A percentile compares a stretch with the other conserved stretches of the same genome.
Conservation (phyloP, 2,888 invertebrate genomes). For the Invenusta paracnida region DNA sequence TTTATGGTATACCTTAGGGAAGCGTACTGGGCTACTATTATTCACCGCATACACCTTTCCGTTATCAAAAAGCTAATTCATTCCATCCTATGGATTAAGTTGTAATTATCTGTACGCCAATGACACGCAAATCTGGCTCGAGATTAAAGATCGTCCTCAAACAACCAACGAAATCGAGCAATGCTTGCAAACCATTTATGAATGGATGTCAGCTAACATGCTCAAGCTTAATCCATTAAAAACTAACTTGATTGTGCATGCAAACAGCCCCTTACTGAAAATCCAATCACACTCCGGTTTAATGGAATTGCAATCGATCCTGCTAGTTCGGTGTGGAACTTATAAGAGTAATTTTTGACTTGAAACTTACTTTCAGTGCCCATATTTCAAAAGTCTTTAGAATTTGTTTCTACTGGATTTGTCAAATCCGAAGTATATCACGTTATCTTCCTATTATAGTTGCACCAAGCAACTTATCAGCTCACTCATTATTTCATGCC, state of each 20-base stretch:
- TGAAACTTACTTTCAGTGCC: conserved; percentile 5
- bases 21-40: conserved; percentile 18
- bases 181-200: conserved; percentile 12
- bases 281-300: neutral
- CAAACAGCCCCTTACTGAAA: conserved; percentile 18
- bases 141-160: neutral
- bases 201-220: conserved; percentile 26
- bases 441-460: neutral
- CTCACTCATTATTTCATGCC: neutral
- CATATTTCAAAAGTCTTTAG: conserved; percentile 5
- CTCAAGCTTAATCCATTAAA: conserved; percentile 18
- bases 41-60: neutral
- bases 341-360: neutral
- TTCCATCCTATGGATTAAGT: neutral
- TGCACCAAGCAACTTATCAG: neutral
- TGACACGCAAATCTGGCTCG: neutral
- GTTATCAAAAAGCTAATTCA: conserved; percentile 12
- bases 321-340: neutral
- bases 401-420: conserved; percentile 12
- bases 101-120: neutral
- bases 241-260: conserved; percentile 3
- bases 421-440: neutral
- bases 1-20: conserved; percentile 2
- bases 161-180: neutral
- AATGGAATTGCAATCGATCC: neutral